A percentile compares a stretch with the other conserved stretches of the same genome.
These are phyloP conservation scores for Coturnix japonica DNA, from an alignment of 2,113 vertebrate species.

Conservation along the genomic window DNA sequence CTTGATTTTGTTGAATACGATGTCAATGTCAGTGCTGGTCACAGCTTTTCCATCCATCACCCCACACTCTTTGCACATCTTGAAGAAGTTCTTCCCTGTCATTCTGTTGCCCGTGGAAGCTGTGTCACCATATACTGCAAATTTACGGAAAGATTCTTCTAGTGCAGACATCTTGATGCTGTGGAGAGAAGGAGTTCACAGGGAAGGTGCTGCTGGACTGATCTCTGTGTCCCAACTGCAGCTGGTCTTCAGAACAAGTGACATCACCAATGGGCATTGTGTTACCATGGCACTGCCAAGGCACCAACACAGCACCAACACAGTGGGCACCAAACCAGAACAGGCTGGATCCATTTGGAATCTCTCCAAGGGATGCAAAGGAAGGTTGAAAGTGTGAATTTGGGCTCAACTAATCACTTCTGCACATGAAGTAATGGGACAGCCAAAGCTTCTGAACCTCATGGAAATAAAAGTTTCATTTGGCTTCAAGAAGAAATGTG, in stretches of 20 bases:
- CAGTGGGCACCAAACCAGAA: neutral
- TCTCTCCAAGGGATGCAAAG: neutral
- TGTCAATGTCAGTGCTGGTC: conserved; percentile 87
- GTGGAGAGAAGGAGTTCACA: neutral
- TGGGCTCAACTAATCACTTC: neutral
- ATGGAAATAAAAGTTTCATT: neutral
- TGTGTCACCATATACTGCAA: conserved; percentile 83
- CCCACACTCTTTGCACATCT: conserved; percentile 89
- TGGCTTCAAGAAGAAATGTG: neutral
- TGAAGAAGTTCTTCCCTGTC: conserved; percentile 89
- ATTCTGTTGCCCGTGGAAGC: conserved; percentile 83
- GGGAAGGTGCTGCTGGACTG: neutral
- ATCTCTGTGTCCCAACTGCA: fast-evolving
- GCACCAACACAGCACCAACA: neutral
- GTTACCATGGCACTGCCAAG: neutral
- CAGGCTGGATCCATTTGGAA: neutral
- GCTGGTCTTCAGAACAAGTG: neutral
- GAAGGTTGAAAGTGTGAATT: neutral
- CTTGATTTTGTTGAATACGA: conserved; percentile 93
- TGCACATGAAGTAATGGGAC: neutral
- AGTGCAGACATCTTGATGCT: conserved; percentile 61
- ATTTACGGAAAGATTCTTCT: conserved; percentile 82
- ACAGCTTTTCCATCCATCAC: conserved; percentile 85
- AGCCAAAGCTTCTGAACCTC: neutral
- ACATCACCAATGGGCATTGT: no score